These are phyloP conservation scores for Neodiprion fabricii DNA, from an alignment of 1,140 invertebrate species.

Conservation along the genomic window DNA sequence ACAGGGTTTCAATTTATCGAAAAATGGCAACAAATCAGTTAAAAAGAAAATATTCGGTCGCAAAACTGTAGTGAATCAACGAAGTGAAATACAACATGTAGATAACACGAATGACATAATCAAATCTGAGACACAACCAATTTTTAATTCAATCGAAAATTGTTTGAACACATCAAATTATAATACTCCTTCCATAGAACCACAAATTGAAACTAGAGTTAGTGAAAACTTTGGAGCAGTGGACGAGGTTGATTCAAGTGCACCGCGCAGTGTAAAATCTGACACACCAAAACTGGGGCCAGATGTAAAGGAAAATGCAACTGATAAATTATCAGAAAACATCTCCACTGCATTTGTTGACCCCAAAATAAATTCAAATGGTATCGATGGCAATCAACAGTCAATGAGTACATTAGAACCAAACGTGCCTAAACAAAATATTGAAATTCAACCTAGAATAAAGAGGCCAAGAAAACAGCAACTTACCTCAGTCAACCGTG, in stretches of 20 bases:
- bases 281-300: not conserved
- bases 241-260: not conserved
- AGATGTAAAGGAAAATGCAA: not conserved
- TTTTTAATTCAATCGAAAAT: not conserved
- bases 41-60: not conserved
- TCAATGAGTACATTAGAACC: not conserved
- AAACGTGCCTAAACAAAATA: not conserved
- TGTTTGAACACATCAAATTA: not conserved
- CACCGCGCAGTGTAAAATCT: not conserved
- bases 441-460: conserved; percentile 29
- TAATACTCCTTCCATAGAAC: not conserved
- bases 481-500: conserved; percentile 53
- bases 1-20: conserved; percentile 31
- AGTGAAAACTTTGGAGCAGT: not conserved
- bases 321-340: not conserved
- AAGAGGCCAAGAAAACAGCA: conserved; percentile 58
- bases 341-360: not conserved
- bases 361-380: not conserved
- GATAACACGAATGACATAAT: no score
- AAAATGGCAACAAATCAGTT: not conserved
- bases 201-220: not conserved
- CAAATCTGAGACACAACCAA: not conserved
- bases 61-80: not conserved
- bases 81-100: not conserved
- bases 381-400: not conserved